These are phyloP conservation scores for Myotis findleyi DNA, from an alignment of 2,797 vertebrate species.

Conservation along the genomic window DNA sequence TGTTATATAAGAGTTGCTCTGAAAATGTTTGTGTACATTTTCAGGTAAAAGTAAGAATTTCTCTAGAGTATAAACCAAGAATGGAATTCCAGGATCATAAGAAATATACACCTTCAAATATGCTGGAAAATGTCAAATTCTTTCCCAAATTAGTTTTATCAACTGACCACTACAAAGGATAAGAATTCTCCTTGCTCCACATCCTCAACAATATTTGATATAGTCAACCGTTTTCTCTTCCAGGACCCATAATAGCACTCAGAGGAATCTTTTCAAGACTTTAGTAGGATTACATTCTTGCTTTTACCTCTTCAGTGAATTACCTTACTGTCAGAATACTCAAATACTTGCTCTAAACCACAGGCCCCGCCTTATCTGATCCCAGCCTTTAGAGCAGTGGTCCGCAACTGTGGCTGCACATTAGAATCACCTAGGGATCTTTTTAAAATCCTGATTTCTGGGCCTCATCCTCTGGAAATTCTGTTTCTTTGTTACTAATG, in stretches of 20 bases:
- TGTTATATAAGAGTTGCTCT: neutral
- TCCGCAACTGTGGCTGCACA: too few relatives aligned
- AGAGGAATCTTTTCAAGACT: neutral
- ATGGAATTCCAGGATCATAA: neutral
- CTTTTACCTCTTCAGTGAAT: neutral
- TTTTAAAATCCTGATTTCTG: too few relatives aligned
- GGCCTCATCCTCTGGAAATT: too few relatives aligned
- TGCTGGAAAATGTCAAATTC: neutral
- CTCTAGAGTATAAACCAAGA: neutral
- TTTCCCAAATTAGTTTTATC: neutral
- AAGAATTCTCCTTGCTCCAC: neutral
- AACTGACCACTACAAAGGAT: neutral
- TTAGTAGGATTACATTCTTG: neutral
- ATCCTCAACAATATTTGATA: neutral
- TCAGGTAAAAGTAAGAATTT: neutral
- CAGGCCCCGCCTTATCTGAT: neutral
- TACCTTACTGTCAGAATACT: neutral
- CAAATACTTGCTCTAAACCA: neutral
- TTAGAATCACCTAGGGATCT: too few relatives aligned
- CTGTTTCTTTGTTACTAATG: too few relatives aligned
- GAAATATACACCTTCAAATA: neutral
- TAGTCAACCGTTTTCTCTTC: neutral
- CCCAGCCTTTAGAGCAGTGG: neutral
- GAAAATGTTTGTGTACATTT: neutral
- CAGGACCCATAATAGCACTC: neutral